phyloP scores from a whole-genome alignment of 2,797 vertebrate species.

The Arctocebus calabarensis region DNA sequence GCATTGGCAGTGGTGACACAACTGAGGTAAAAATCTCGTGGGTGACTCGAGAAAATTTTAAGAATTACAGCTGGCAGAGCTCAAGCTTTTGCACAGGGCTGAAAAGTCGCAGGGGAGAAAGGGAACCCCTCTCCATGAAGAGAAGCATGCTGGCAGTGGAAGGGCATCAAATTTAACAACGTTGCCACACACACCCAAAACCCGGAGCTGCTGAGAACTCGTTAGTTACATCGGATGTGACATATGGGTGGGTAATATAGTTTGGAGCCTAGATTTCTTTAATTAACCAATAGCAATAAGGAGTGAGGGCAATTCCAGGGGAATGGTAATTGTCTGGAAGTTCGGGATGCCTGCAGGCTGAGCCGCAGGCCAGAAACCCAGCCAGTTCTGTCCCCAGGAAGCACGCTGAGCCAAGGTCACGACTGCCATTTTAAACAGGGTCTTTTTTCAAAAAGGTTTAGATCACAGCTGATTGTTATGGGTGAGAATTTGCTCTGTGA shows the following conservation, averaged over 20 bases:
- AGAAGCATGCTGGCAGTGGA: constrained; percentile 13
- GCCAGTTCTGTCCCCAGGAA: constrained; percentile 68
- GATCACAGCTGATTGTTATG: constrained; percentile 72
- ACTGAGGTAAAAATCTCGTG: constrained; percentile 56
- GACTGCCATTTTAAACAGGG: constrained; percentile 70
- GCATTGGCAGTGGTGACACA: background rate
- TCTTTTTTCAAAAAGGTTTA: constrained; percentile 66
- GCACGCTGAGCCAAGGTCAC: constrained; percentile 75
- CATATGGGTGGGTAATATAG: constrained; percentile 77
- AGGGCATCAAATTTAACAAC: constrained; percentile 74
- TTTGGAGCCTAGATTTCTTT: constrained; percentile 83
- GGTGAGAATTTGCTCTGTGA: constrained; percentile 70
- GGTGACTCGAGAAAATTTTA: constrained; percentile 28
- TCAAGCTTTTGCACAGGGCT: constrained; percentile 44
- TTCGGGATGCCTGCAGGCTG: constrained; percentile 81
- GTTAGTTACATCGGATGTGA: constrained; percentile 83
- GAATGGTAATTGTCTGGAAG: constrained; percentile 83
- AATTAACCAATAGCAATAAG: constrained; percentile 85
- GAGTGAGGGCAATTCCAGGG: constrained; percentile 78
- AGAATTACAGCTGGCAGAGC: constrained; percentile 66
- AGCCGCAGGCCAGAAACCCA: constrained; percentile 80
- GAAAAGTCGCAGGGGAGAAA: constrained; percentile 70
- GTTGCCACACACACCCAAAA: constrained; percentile 31
- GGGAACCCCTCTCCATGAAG: constrained; percentile 66
- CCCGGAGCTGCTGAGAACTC: constrained; percentile 78